Evolutionary conservation across 2,113 vertebrate species (phyloP), one percentile per base, ranked within the genome.

Genomic region (Meriones unguiculatus): DNA sequence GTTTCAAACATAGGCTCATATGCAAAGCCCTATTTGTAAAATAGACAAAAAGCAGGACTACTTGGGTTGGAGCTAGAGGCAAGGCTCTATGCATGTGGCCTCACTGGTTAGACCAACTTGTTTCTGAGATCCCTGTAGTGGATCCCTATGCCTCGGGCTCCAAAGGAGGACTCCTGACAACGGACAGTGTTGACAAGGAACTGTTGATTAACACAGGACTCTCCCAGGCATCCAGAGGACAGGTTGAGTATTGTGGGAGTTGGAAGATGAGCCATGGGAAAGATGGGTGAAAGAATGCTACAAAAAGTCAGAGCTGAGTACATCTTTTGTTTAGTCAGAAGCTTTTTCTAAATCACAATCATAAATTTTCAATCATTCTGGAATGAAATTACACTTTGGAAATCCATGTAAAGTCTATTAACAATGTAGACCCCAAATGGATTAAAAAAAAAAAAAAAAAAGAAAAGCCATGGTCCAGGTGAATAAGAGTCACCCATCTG

Each of bases 21-120:
- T 32, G 13, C 38, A 91, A 92, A 91, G 35, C 24, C 57, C 57
- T 90, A 50, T 91, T 87, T 95, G 78, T 96, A 82, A 91, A 92
- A 93, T 6, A 89, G 46, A 92, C 17, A 22, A 95, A 95, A 92
- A 95, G 65, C 46, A 89, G 18, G 73, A 20, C 52, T 92, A 67
- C 38, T 86, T 5, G 15, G 50, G 41, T 85, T 96, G 38, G 67
- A 82, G 32, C 28, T 97, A 77, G 41, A 28, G 38, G 25, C 28
- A 92, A 7, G 20, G 64, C 57, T 46, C 46, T 57, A 57, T 57
- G 41, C n/a, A 81, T 28, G 46, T 46, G 77, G 38, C 28, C 75
- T 65, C 32, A 91, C 5, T 89, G 67, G 17, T n/a, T 93, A 75
- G 30, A 38, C 25, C 2, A 64, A 64, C 32, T 80, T 91, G 41